Evolutionary conservation across 2,113 vertebrate species (phyloP).

Genomic region (Albula glossodonta): DNA sequence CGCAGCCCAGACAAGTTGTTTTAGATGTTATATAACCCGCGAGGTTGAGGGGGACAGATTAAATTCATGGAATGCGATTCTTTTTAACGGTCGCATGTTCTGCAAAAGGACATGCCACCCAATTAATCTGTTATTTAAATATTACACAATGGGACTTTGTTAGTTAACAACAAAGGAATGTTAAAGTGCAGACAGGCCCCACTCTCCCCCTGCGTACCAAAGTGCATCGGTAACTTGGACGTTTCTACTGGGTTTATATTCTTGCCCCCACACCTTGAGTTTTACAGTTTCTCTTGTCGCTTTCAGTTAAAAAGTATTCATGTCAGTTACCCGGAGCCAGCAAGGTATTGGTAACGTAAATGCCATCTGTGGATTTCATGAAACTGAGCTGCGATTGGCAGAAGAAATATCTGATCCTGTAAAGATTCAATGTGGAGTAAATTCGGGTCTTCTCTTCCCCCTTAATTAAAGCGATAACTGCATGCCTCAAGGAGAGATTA

Average conservation of each 20-base stretch:
- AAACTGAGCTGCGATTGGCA: background rate
- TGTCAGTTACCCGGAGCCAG: conserved; percentile 7
- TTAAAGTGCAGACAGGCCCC: background rate
- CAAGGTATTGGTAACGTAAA: background rate
- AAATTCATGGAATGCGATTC: background rate
- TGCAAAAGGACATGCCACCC: too few relatives aligned
- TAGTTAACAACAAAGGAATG: background rate
- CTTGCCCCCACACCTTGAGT: conserved; percentile 3
- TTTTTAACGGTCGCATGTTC: background rate
- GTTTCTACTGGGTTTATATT: background rate
- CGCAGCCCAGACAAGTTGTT: conserved; percentile 5
- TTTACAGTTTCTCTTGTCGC: background rate
- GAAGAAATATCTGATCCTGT: background rate
- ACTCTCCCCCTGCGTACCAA: background rate
- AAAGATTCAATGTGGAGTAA: background rate
- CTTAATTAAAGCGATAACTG: background rate
- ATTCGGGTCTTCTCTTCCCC: background rate
- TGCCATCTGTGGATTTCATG: background rate
- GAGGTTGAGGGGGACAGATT: background rate
- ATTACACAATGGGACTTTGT: background rate
- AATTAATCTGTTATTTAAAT: background rate
- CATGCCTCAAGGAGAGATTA: background rate
- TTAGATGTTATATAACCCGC: conserved; percentile 24
- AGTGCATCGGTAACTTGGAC: background rate
- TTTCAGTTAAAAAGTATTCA: background rate